Evolutionary conservation across 2,888 invertebrate genomes (phyloP), one percentile per base, ranked within the genome.

Genomic region (Osmoderma eremita): DNA sequence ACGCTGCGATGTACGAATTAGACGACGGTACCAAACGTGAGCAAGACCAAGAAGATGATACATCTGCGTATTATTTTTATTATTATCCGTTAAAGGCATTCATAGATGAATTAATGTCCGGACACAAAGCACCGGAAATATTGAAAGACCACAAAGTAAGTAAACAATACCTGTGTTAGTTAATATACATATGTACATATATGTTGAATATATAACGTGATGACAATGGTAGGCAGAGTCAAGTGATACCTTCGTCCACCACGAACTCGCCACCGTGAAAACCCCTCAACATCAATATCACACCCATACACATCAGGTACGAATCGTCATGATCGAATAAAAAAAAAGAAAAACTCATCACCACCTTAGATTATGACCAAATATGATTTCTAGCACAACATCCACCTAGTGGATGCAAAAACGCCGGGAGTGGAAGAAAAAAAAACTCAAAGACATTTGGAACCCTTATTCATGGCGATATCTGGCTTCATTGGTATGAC

Each of bases 401-500:
- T 82, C 2, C 79, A 78, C 64, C 78, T 80, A 45, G 71, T 75
- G 15, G 71, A 78, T 13, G 76, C 76, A 8, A 78, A 76, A 70
- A 70, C 63, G 62, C 48, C 63, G 5, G 71, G 74, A 64, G 49
- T 64, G 63, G 76, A 74, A 42, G 72, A 74, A 3, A 77, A 78
- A 30, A 78, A 78, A 66, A 78, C 78, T 63, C 74, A 82, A 66
- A 83, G 84, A 70, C 74, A 80, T 4, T 73, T 85, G 48, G 85
- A 86, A 74, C 86, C 86, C 13, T 77, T 87, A 5, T 86, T 86
- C 70, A 83, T 86, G 82, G 86, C 86, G 3, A 84, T 86, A 71
- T 85, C 86, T n/a, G 84, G 86, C 15, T 86, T 86, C 71, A 80
- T 86, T 56, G 86, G 86, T 10, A 84, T 86, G 82, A 85, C 86